Evolutionary conservation across 2,888 invertebrate species (phyloP).

Genomic region (Branchinecta sandiegonensis): DNA sequence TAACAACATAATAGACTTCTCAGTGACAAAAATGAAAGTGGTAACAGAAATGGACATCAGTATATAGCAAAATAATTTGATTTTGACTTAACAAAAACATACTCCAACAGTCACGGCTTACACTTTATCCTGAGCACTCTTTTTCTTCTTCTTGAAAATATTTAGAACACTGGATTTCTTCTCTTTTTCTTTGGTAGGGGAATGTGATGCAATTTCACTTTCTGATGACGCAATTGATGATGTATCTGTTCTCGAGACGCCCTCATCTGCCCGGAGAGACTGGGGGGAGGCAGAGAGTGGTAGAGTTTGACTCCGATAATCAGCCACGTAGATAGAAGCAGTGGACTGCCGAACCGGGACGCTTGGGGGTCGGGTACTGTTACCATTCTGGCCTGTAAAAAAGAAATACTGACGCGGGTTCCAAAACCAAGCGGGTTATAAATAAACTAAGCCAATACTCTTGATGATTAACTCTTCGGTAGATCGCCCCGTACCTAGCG

Average conservation of each 20-base stretch:
- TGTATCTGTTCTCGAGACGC: background rate
- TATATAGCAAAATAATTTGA: too few relatives aligned
- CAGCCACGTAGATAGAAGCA: background rate
- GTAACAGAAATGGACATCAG: too few relatives aligned
- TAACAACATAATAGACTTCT: too few relatives aligned
- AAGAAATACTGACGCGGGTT: background rate
- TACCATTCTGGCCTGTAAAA: slow-evolving; percentile 1
- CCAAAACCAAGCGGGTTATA: too few relatives aligned
- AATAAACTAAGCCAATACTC: too few relatives aligned
- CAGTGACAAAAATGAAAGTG: too few relatives aligned
- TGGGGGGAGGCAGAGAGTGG: background rate
- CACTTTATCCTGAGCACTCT: slow-evolving; percentile 28
- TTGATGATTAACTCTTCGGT: too few relatives aligned
- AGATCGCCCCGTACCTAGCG: too few relatives aligned
- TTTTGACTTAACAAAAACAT: too few relatives aligned
- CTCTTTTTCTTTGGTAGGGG: slow-evolving; percentile 29
- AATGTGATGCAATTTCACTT: slow-evolving; percentile 31
- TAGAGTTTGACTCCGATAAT: background rate
- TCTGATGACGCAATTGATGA: slow-evolving; percentile 31
- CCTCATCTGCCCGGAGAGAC: background rate
- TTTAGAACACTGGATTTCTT: slow-evolving; percentile 32
- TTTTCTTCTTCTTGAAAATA: slow-evolving; percentile 30
- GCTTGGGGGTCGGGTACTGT: background rate
- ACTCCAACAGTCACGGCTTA: too few relatives aligned
- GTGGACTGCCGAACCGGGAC: background rate